Conservation (phyloP, 2,797 vertebrate species). For the Sternarchorhynchus goeldii region DNA sequence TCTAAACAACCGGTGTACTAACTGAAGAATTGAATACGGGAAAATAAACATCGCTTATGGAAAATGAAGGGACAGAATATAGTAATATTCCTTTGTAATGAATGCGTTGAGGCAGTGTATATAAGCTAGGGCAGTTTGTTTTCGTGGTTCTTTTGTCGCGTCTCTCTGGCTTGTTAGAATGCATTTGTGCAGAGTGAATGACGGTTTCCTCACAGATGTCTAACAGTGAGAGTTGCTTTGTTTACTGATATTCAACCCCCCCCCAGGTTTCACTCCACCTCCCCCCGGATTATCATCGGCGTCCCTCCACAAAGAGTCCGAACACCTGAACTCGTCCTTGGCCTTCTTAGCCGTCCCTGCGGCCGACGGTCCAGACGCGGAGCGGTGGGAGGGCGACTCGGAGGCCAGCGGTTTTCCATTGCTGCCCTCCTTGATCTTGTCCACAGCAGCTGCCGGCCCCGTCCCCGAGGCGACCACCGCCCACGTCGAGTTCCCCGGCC, state of each 20-base stretch:
- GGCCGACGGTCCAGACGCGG: slow-evolving; percentile 42
- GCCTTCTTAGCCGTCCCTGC: slow-evolving; percentile 4
- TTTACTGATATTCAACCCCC: background rate
- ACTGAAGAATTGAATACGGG: background rate
- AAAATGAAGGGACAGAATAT: too few relatives aligned
- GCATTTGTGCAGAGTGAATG: background rate
- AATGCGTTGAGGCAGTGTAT: too few relatives aligned
- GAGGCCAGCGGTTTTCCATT: slow-evolving; percentile 56
- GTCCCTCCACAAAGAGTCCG: slow-evolving; percentile 35
- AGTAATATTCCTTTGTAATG: too few relatives aligned
- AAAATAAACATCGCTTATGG: too few relatives aligned
- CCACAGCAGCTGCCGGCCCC: slow-evolving; percentile 33
- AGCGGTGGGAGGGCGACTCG: slow-evolving; percentile 55
- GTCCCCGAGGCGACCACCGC: slow-evolving; percentile 32
- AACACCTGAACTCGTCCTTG: slow-evolving; percentile 46
- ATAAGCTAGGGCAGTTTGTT: too few relatives aligned
- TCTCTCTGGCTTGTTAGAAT: too few relatives aligned
- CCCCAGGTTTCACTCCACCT: slow-evolving; percentile 51
- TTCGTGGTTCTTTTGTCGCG: too few relatives aligned
- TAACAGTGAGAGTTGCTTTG: too few relatives aligned
- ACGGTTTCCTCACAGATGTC: background rate
- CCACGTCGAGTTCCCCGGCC: background rate
- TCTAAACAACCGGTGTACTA: background rate
- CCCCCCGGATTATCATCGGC: slow-evolving; percentile 39
- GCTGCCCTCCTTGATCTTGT: slow-evolving; percentile 20